Evolutionary conservation across 1,140 invertebrate genomes (phyloP).

Genomic region (Geopemphigus sp.): DNA sequence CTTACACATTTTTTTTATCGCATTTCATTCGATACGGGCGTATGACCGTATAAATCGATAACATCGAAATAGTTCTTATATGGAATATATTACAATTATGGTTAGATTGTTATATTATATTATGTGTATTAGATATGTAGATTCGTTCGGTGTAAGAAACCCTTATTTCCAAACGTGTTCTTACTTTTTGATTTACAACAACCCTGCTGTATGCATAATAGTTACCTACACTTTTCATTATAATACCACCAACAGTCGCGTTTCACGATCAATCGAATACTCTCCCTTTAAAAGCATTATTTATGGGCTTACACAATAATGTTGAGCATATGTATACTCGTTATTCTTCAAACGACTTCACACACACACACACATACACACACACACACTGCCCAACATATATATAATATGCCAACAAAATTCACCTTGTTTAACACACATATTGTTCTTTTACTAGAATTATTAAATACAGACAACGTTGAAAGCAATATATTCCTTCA

Average conservation of each 20-base stretch:
- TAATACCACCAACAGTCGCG: background rate
- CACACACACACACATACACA: too few species aligned
- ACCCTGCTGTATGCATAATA: background rate
- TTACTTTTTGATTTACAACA: constrained; percentile 1
- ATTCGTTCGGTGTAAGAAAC: background rate
- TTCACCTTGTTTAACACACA: too few species aligned
- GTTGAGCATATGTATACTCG: too few species aligned
- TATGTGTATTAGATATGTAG: too few species aligned
- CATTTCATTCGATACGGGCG: background rate
- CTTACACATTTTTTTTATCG: constrained; percentile 9
- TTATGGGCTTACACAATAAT: background rate
- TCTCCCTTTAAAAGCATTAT: background rate
- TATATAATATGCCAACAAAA: too few species aligned
- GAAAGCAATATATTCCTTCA: too few species aligned
- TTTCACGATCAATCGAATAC: background rate
- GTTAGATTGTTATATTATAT: background rate
- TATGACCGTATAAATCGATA: background rate
- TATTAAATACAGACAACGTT: too few species aligned
- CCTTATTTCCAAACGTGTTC: background rate
- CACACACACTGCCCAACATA: too few species aligned
- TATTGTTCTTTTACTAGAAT: too few species aligned
- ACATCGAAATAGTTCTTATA: background rate
- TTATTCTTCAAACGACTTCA: too few species aligned
- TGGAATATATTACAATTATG: background rate
- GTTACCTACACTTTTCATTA: background rate